A percentile compares a stretch with the other conserved stretches of the same genome.
Conservation (phyloP, 2,888 invertebrate genomes). For the Zygogramma bicolorata region DNA sequence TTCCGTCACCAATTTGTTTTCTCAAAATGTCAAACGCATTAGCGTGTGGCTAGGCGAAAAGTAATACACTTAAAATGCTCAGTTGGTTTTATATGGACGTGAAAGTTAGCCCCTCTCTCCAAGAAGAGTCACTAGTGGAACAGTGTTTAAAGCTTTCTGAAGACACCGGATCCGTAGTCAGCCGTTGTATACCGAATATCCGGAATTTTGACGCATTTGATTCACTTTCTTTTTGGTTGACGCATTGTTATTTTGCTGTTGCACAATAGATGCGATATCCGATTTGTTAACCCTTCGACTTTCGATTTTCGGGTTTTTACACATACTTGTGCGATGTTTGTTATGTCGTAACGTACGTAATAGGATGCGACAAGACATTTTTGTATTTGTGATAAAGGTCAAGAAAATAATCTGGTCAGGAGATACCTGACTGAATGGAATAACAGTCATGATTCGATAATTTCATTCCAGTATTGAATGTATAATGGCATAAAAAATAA, state of each 20-base stretch:
- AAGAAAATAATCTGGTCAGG: no score
- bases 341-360: not conserved
- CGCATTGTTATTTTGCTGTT: slow-evolving; percentile 50
- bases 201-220: slow-evolving; percentile 57
- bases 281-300: slow-evolving; percentile 51
- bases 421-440: no score
- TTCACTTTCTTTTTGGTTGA: slow-evolving; percentile 58
- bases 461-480: no score
- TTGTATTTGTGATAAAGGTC: no score
- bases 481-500: no score
- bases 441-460: no score
- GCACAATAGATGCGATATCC: slow-evolving; percentile 53
- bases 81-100: slow-evolving; percentile 67
- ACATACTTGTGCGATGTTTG: not conserved
- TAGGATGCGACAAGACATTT: not conserved
- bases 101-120: slow-evolving; percentile 66
- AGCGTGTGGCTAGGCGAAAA: slow-evolving; percentile 58
- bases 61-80: slow-evolving; percentile 66
- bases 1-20: slow-evolving; percentile 32
- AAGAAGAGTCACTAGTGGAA: slow-evolving; percentile 57
- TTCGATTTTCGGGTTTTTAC: slow-evolving; percentile 42
- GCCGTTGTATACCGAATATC: slow-evolving; percentile 52
- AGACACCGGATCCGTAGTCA: slow-evolving; percentile 55
- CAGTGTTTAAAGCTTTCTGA: slow-evolving; percentile 55
- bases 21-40: slow-evolving; percentile 36